phyloP scores from a whole-genome alignment of 1,140 invertebrate genomes.

The Meloidogyne exigua region DNA sequence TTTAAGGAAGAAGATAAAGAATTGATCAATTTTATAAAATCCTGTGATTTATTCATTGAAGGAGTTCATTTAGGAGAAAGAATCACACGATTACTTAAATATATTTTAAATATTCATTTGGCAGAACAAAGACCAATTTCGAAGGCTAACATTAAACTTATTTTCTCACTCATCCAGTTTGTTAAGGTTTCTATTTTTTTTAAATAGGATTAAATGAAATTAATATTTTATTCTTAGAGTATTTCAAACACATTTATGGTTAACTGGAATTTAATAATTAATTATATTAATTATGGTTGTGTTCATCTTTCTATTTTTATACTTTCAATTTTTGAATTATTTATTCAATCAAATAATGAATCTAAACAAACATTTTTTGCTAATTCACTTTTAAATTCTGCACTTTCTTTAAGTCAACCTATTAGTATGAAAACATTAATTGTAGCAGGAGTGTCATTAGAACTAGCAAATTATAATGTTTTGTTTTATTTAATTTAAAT shows the following conservation, averaged over 20 bases:
- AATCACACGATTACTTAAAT: conserved; percentile 68
- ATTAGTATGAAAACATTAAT: conserved; percentile 67
- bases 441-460: conserved; percentile 63
- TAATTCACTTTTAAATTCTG: conserved; percentile 62
- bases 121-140: conserved; percentile 75
- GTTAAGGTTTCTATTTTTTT: conserved; percentile 71
- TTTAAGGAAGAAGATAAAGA: conserved; percentile 67
- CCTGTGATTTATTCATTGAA: conserved; percentile 64
- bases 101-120: conserved; percentile 79
- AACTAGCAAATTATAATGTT: conserved; percentile 54
- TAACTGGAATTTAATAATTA: conserved; percentile 69
- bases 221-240: conserved; percentile 60
- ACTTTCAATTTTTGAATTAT: conserved; percentile 35
- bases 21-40: conserved; percentile 66
- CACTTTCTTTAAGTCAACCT: conserved; percentile 68
- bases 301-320: conserved; percentile 15
- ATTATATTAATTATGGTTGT: conserved; percentile 64
- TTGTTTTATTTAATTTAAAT: conserved; percentile 4
- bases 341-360: conserved; percentile 51
- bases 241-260: conserved; percentile 72
- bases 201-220: no score
- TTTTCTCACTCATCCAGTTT: conserved; percentile 80
- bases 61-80: conserved; percentile 67
- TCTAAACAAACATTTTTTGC: conserved; percentile 71
- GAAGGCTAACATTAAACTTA: conserved; percentile 73